These are phyloP conservation scores for Crypturellus tataupa DNA, from an alignment of 2,797 vertebrate species.

Conservation along the genomic window DNA sequence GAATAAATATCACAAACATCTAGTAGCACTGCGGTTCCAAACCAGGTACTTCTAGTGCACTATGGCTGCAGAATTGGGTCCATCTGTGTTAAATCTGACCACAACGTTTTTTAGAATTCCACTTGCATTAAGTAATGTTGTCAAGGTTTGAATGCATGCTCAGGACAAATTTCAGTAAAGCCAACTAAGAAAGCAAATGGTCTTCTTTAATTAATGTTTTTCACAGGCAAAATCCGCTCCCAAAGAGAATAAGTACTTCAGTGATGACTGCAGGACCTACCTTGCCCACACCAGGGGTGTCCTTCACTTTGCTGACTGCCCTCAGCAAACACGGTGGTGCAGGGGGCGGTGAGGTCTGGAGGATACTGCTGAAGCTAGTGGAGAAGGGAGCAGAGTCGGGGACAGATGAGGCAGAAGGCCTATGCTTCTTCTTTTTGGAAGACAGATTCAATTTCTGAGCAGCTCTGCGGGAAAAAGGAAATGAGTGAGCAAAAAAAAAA, in stretches of 20 bases:
- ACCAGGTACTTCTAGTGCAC: not conserved
- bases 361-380: slow-evolving; percentile 93
- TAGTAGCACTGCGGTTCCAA: accelerated
- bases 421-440: slow-evolving; percentile 96
- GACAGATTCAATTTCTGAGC: slow-evolving; percentile 97
- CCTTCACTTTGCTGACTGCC: slow-evolving; percentile 96
- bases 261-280: slow-evolving; percentile 76
- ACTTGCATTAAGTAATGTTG: not conserved
- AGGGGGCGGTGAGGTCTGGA: slow-evolving; percentile 90
- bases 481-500: slow-evolving; percentile 18
- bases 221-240: not conserved
- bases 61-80: not conserved
- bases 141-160: accelerated
- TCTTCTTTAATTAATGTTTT: not conserved
- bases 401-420: slow-evolving; percentile 80
- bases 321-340: slow-evolving; percentile 95
- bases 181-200: not conserved
- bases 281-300: slow-evolving; percentile 96
- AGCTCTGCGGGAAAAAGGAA: slow-evolving; percentile 83
- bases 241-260: not conserved
- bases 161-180: not conserved
- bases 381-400: slow-evolving; percentile 91
- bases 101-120: not conserved
- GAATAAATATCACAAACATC: not conserved
- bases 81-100: not conserved